Percentiles rank a stretch among this genome's conserved stretches.
These are phyloP conservation scores for Radopholus similis DNA, from an alignment of 1,140 invertebrate genomes.

Conservation along the genomic window DNA sequence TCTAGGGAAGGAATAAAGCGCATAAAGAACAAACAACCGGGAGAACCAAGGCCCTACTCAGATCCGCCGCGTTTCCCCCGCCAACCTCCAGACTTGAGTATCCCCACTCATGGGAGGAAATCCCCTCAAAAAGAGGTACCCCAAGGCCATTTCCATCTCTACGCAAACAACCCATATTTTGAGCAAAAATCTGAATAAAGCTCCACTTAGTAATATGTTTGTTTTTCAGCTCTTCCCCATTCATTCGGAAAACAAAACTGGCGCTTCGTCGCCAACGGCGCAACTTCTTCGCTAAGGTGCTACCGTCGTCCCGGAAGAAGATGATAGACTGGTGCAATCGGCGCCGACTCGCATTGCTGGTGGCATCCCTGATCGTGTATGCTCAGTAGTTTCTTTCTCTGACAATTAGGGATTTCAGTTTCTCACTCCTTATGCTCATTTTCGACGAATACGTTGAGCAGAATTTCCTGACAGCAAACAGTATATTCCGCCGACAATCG, in stretches of 20 bases:
- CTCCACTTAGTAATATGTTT: not conserved
- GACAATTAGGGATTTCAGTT: not conserved
- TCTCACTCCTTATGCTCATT: not conserved
- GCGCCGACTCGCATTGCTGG: slow-evolving; percentile 4
- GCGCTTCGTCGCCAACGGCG: not conserved
- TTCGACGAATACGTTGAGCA: slow-evolving; percentile 18
- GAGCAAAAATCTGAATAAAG: not conserved
- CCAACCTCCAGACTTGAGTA: no score
- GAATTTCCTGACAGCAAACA: not conserved
- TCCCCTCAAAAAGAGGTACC: no score
- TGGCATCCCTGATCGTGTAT: not conserved
- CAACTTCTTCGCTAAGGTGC: not conserved
- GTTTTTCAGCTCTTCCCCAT: not conserved
- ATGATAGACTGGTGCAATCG: slow-evolving; percentile 5
- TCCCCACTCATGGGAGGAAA: no score
- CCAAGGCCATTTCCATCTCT: not conserved
- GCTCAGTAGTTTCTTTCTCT: not conserved
- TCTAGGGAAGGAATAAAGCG: no score
- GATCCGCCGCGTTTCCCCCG: no score
- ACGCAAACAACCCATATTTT: not conserved
- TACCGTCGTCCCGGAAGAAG: no score
- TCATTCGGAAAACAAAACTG: not conserved
- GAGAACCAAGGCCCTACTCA: no score
- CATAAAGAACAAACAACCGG: no score
- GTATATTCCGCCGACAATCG: not conserved